Evolutionary conservation across 2,888 invertebrate genomes (phyloP).

Genomic region (Lumbricus terrestris): DNA sequence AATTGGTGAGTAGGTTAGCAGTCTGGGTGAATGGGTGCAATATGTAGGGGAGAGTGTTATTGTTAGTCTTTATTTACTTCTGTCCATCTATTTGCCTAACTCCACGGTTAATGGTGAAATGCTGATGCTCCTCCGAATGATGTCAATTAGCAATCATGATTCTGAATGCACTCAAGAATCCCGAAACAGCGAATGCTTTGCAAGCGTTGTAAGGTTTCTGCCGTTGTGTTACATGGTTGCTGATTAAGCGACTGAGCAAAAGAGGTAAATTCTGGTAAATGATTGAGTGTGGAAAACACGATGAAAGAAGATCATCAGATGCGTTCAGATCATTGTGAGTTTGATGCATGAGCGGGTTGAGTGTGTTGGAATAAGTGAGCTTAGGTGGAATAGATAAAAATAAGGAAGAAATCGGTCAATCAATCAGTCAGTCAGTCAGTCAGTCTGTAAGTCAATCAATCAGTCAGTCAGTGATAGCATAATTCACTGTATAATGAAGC

Average conservation of each 20-base stretch:
- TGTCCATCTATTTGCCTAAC: too few species aligned
- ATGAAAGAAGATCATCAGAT: neutral
- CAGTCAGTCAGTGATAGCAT: neutral
- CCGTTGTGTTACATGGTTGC: neutral
- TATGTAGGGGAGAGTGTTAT: neutral
- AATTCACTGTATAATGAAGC: neutral
- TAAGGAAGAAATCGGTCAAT: neutral
- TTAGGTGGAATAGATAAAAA: neutral
- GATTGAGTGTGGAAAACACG: neutral
- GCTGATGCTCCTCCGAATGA: too few species aligned
- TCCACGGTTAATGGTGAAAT: neutral
- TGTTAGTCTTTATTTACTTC: neutral
- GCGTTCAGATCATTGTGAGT: neutral
- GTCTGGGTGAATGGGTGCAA: neutral
- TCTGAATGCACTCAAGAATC: neutral
- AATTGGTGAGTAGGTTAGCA: neutral
- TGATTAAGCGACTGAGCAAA: neutral
- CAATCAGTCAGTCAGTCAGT: neutral
- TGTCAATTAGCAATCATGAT: neutral
- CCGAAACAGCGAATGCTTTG: neutral
- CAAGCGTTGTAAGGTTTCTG: neutral
- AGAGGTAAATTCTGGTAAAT: neutral
- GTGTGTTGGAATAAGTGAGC: neutral
- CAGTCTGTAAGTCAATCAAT: neutral
- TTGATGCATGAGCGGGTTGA: neutral